phyloP scores from a whole-genome alignment of 2,797 vertebrate genomes.

The Acipenser transmontanus region DNA sequence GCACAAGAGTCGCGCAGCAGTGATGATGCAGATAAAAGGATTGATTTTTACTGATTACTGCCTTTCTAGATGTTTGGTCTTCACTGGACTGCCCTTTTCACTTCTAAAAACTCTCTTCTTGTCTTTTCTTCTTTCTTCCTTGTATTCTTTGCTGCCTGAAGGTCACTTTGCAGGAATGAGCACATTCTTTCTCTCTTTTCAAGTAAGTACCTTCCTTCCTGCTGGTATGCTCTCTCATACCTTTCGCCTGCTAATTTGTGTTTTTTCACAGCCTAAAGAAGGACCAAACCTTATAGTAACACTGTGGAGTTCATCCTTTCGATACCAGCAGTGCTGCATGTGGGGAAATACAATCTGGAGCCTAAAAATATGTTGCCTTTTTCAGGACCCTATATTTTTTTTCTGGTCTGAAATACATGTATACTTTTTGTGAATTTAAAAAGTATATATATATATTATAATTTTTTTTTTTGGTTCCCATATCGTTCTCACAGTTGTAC shows the following conservation, averaged over 20 bases:
- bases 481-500: too few species aligned
- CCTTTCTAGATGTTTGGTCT: not conserved
- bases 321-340: too few species aligned
- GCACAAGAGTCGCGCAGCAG: too few species aligned
- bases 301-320: too few species aligned
- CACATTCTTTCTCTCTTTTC: conserved; percentile 59
- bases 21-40: not conserved
- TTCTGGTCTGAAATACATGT: too few species aligned
- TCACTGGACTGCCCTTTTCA: not conserved
- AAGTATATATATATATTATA: too few species aligned
- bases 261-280: not conserved
- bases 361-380: too few species aligned
- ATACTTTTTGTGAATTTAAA: too few species aligned
- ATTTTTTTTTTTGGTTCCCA: too few species aligned
- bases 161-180: conserved; percentile 93
- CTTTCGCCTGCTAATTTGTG: not conserved
- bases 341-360: too few species aligned
- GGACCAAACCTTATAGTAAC: too few species aligned
- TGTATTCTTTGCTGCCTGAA: conserved; percentile 61
- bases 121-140: conserved; percentile 42
- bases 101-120: conserved; percentile 3
- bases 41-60: not conserved
- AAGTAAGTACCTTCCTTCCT: conserved; percentile 65
- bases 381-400: too few species aligned
- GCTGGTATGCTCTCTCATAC: conserved; percentile 9